Evolutionary conservation across 2,113 vertebrate species (phyloP), one percentile per base, ranked within the genome.

Genomic region (Canis aureus): DNA sequence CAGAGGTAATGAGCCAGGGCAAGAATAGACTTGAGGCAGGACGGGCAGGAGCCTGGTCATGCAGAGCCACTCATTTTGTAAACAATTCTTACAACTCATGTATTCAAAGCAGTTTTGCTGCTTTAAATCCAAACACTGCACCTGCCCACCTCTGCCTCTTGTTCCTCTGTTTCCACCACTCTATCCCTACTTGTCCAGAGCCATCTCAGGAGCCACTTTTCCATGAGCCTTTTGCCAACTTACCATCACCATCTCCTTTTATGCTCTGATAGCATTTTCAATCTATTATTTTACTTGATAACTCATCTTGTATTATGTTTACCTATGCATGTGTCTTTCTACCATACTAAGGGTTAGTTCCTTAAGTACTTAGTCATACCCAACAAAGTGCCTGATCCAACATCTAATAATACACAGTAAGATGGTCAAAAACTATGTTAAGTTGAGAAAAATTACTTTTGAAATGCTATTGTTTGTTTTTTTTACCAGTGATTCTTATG

Each of bases 401-500:
- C 38, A 23, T 73, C 94, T 62, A 67, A 60, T 29, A 95, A 74
- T 35, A 95, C 23, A 55, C 4, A 59, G 11, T n/a, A 96, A 88
- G 38, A 78, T 62, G 35, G 23, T 92, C 79, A 57, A 86, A 96
- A 84, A 66, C 3, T 27, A 51, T 59, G n/a, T 94, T n/a, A n/a
- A n/a, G n/a, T n/a, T 89, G 74, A 94, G 38, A 95, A 96, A 79
- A 95, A 60, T 83, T 91, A 73, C 62, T 83, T 86, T 35, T 89
- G 19, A 93, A 67, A 38, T 91, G n/a, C 11, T 87, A 5, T 22
- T 94, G 16, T 74, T 79, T 66, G 11, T 59, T 62, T 92, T 38
- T 62, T 82, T 86, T 32, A 3, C 84, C 29, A 84, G 4, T 91
- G 27, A 82, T 79, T 73, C 35, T 97, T 85, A 51, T 20, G 4